Base-by-base conservation (phyloP, 1,140 invertebrate genomes). In the Pararge aegeria region DNA sequence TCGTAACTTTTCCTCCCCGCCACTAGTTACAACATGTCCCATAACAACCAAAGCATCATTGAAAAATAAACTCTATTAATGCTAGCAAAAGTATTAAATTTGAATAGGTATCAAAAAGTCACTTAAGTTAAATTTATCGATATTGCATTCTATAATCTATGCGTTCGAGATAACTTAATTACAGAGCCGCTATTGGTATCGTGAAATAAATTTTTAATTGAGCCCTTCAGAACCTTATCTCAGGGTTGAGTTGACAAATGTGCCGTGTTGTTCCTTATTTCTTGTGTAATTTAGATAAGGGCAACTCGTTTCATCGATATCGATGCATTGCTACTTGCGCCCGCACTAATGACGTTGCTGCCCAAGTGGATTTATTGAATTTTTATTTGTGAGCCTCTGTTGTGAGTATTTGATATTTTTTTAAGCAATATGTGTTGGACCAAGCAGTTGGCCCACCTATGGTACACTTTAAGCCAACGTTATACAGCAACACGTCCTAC, bases 201-300 rank as follows among this genome's bases (percentile, higher is more conserved):
- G 48, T 62, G 62, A 71, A 68, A 71, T 75, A 81, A 71, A 78
- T 80, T 77, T 79, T 80, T 78, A 81, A 84, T 82, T 76, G 73
- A 77, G 65, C 71, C 71, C 64, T 71, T 70, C 68, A 55, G 56
- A 56, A 37, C 30, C 66, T 75, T 82, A 83, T 83, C 78, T 66
- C 37, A 20, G 44, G 29, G 64, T 58, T 65, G 59, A 68, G 49
- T 67, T 80, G 81, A 80, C 75, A 79, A 81, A 82, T 80, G 73
- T 64, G 65, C 63, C 64, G 61, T 73, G 72, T 71, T 70, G 52
- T 65, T 66, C 54, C 55, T 58, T 59, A 71, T 64, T 60, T 69
- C 63, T 67, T 61, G 66, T 64, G 59, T 68, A 68, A 75, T 70
- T 73, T 72, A 75, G 65, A 74, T 78, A 69, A 50, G 61, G 59